phyloP scores from a whole-genome alignment of 2,797 vertebrate species.

The Phoeniculus purpureus region DNA sequence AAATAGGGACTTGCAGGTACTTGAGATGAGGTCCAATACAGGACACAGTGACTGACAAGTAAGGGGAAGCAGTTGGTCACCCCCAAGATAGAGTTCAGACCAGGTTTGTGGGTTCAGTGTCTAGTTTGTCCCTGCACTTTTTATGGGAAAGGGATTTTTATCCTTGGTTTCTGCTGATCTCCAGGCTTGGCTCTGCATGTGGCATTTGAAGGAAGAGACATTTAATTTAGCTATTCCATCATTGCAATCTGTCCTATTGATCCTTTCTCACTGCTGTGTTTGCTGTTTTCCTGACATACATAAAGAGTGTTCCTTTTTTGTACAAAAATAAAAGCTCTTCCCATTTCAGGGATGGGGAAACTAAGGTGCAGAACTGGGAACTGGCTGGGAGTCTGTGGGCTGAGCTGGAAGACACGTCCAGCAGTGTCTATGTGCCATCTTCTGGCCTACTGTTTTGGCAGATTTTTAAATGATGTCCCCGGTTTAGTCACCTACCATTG shows the following conservation, averaged over 20 bases:
- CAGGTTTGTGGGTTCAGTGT: not conserved
- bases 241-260: not conserved
- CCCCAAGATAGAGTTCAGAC: not conserved
- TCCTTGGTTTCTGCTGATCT: not conserved
- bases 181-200: not conserved
- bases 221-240: slow-evolving; percentile 9
- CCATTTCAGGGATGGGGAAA: not conserved
- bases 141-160: not conserved
- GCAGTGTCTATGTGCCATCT: not conserved
- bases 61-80: not conserved
- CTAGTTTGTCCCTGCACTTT: not conserved
- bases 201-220: not conserved
- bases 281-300: not conserved
- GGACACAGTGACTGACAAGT: not conserved
- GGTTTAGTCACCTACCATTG: slow-evolving; percentile 6
- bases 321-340: not conserved
- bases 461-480: not conserved
- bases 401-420: not conserved
- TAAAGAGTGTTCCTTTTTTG: not conserved
- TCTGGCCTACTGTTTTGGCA: slow-evolving; percentile 22
- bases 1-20: not conserved
- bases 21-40: not conserved
- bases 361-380: not conserved
- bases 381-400: not conserved
- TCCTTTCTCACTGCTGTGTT: not conserved